These are phyloP conservation scores for Bicyclus anynana DNA, from an alignment of 1,140 invertebrate genomes.

Conservation along the genomic window DNA sequence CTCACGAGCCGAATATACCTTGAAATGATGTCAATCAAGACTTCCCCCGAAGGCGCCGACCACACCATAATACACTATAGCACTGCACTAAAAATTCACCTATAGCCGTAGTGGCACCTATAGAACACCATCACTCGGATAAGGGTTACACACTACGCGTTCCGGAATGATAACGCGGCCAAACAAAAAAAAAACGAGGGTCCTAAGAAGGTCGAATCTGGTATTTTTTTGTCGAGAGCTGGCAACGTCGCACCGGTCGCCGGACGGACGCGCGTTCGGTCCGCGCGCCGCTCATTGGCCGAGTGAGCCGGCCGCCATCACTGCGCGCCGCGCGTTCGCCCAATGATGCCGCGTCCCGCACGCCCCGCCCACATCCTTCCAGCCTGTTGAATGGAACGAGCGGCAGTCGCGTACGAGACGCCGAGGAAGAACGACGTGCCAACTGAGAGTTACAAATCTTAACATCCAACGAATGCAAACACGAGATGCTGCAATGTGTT, in stretches of 20 bases:
- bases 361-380: conserved; percentile 69
- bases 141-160: conserved; percentile 48
- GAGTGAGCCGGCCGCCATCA: conserved; percentile 69
- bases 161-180: conserved; percentile 71
- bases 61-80: conserved; percentile 71
- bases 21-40: conserved; percentile 67
- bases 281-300: conserved; percentile 68
- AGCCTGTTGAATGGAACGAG: conserved; percentile 59
- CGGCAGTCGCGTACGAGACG: conserved; percentile 51
- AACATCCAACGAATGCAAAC: conserved; percentile 5
- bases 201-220: conserved; percentile 75
- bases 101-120: conserved; percentile 36
- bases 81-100: conserved; percentile 50
- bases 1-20: conserved; percentile 51
- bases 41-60: conserved; percentile 67
- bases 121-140: conserved; percentile 65
- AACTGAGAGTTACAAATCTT: not conserved
- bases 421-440: conserved; percentile 18
- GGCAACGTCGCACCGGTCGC: conserved; percentile 66
- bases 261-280: conserved; percentile 70
- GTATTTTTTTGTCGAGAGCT: conserved; percentile 71
- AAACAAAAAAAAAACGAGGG: conserved; percentile 74
- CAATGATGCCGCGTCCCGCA: conserved; percentile 68
- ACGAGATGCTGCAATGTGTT: conserved; percentile 13
- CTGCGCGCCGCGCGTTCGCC: conserved; percentile 48